Base-by-base conservation (phyloP, 1,140 invertebrate species). In the Vanessa tameamea region DNA sequence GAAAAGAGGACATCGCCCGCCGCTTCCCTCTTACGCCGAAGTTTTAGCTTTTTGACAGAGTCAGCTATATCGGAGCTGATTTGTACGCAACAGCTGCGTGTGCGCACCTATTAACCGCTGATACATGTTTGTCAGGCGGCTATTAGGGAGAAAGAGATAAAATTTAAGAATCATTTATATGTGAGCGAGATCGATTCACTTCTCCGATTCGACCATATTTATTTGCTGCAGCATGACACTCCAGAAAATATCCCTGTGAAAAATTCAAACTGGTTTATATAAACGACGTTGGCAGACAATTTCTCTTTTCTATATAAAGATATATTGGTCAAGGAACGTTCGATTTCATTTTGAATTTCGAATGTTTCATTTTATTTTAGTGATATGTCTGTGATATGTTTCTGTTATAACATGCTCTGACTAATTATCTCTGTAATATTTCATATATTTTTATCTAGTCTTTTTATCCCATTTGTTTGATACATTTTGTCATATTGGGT, bases 81-180 rank as follows among this genome's bases (percentile, higher is more conserved):
- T 92, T 92, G 90, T 92, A 89, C 88, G 87, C 86, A 87, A 89
- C 90, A 92, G 90, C 90, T 92, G 90, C 88, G 83, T 71, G 79
- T 77, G 84, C 90, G 87, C 88, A 92, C 89, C 90, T 92, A 92
- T 92, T 92, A 91, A 90, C 89, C 89, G 86, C 87, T 91, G 90
- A 91, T 91, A 91, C 90, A 92, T 90, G 90, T 90, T 91, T 90
- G 89, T 91, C 90, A 88, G 88, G 76, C 89, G 89, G 90, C 90
- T 91, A 91, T 92, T 92, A 92, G 90, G 77, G 85, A 57, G 90
- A 91, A 85, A 87, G 88, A 90, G 90, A 92, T 86, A 79, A 83
- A 88, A 88, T 82, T 85, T 83, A 70, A 77, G 76, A 87, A 86
- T 86, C 87, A 85, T 82, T 82, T 78, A 86, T 81, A 86, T 78